Conservation (phyloP, 23 tunicate genomes). For the Ascidia mentula region DNA sequence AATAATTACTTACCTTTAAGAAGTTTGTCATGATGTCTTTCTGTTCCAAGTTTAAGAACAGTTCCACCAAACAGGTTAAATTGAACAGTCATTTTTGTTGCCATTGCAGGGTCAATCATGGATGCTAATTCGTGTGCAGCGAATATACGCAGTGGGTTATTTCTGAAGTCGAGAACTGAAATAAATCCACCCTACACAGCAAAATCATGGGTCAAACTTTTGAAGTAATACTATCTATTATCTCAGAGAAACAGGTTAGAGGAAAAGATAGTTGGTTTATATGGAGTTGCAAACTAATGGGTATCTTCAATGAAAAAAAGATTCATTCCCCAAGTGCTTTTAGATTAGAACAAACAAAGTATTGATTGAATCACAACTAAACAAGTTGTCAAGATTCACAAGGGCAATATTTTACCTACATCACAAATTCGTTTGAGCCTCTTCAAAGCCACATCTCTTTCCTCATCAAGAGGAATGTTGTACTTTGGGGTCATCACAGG, state of each 20-base stretch:
- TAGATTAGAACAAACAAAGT: too few species aligned
- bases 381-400: too few species aligned
- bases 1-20: conserved; percentile 65
- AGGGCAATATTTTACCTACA: conserved; percentile 20
- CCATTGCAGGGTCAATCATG: conserved; percentile 95
- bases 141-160: conserved; percentile 91
- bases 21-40: conserved; percentile 78
- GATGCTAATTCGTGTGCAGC: conserved; percentile 95
- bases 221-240: too few species aligned
- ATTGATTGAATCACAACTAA: too few species aligned
- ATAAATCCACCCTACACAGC: conserved; percentile 62
- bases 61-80: conserved; percentile 98
- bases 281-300: too few species aligned
- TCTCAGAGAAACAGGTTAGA: too few species aligned
- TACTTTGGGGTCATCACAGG: conserved; percentile 83
- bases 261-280: too few species aligned
- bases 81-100: conserved; percentile 98
- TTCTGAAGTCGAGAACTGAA: conserved; percentile 82
- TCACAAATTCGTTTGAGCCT: conserved; percentile 89
- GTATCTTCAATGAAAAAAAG: too few species aligned
- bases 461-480: conserved; percentile 84
- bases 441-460: conserved; percentile 84
- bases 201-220: too few species aligned
- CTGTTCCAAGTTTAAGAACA: conserved; percentile 88
- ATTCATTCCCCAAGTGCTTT: too few species aligned